Evolutionary conservation across 2,113 vertebrate genomes (phyloP), one percentile per base, ranked within the genome.

Genomic region (Aplodontia rufa): DNA sequence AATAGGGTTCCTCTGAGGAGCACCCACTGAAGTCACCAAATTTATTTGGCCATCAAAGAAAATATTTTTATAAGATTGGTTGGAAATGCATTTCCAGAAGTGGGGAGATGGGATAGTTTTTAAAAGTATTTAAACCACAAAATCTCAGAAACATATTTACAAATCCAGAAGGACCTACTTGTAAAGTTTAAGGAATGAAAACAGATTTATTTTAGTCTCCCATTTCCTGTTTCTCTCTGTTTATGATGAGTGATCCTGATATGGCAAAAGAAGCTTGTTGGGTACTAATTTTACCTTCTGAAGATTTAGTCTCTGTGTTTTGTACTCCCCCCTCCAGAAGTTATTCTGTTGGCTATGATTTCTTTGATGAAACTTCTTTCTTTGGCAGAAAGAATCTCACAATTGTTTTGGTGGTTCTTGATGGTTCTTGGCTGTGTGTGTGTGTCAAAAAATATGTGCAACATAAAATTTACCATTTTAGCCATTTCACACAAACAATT

Each of bases 221-320:
- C 45, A 26, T 75, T 95, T 97, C 88, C 91, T 94, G 66, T 92
- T 83, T 80, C 30, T 49, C 82, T 80, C 40, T 69, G 84, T 90
- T 95, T 80, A 37, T 72, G 89, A 90, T 40, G 53, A 83, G 75
- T n/a, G 8, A 86, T 10, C 10, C 62, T 26, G 55, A 82, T 75
- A 19, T 0, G 51, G 79, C 85, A 68, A 81, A 78, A 76, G 64
- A 53, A 76, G 49, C 53, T 58, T 84, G 76, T 78, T 72, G 88
- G 35, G 30, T 53, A 58, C 80, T 92, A 49, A 87, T 74, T 84
- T 93, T 87, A 32, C 85, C 88, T 91, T 64, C 79, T 68, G 68
- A 92, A 87, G 64, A 80, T 42, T 64, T 82, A 69, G 24, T 87
- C 42, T 86, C 94, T 58, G 42, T 87, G 8, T 87, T 96, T 62